phyloP scores from a whole-genome alignment of 2,113 vertebrate genomes.

The Nerophis ophidion region DNA sequence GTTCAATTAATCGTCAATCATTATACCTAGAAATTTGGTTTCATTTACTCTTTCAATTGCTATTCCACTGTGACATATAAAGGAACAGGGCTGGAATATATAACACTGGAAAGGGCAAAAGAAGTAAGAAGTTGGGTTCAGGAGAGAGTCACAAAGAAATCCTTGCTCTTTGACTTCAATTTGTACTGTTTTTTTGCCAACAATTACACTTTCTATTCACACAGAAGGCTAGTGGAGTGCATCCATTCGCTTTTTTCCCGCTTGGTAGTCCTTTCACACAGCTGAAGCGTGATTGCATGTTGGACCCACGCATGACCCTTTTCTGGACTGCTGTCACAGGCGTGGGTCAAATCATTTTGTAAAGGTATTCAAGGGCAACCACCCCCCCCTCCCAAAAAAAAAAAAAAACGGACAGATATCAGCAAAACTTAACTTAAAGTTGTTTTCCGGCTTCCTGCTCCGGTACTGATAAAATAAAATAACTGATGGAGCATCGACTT shows the following conservation, averaged over 20 bases:
- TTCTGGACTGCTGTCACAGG: neutral
- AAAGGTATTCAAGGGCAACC: neutral
- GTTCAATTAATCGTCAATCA: too few relatives aligned
- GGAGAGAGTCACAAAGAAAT: neutral
- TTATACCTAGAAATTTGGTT: too few relatives aligned
- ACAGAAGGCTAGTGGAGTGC: constrained; percentile 26
- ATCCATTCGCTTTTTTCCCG: constrained; percentile 36
- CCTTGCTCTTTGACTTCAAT: constrained; percentile 53
- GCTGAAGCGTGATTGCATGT: neutral
- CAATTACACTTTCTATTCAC: constrained; percentile 25
- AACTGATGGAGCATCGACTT: neutral
- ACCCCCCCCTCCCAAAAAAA: too few relatives aligned
- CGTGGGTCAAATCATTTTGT: neutral
- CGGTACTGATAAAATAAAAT: too few relatives aligned
- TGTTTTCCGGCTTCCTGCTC: too few relatives aligned
- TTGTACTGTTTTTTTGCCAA: constrained; percentile 36
- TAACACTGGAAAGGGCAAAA: neutral
- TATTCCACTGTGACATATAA: too few relatives aligned
- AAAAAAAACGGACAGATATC: too few relatives aligned
- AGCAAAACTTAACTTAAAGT: too few relatives aligned
- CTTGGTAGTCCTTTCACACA: constrained; percentile 16
- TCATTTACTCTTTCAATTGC: too few relatives aligned
- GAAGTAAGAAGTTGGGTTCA: neutral
- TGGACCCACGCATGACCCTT: constrained; percentile 13
- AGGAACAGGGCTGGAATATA: too few relatives aligned